A percentile compares a stretch with the other conserved stretches of the same genome.
phyloP scores from a whole-genome alignment of 2,888 invertebrate species.

The Myopa tessellatipennis region DNA sequence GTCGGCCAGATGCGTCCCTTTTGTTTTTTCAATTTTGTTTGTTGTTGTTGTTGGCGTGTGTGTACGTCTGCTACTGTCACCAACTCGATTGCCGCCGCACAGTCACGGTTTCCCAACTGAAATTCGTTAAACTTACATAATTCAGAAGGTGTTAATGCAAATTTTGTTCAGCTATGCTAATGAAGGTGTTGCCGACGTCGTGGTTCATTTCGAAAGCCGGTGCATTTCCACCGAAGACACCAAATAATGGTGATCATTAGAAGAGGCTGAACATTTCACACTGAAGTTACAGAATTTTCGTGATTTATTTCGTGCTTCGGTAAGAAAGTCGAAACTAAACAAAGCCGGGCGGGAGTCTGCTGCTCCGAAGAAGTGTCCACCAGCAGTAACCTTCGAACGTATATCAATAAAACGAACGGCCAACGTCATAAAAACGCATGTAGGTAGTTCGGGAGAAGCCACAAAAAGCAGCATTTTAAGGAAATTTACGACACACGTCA shows the following conservation, averaged over 20 bases:
- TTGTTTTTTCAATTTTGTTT: no score
- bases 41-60: no score
- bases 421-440: background rate
- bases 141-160: conserved; percentile 64
- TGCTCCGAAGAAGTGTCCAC: background rate
- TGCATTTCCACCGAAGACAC: background rate
- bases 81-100: conserved; percentile 14
- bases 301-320: conserved; percentile 16
- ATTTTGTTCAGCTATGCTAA: conserved; percentile 60
- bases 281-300: conserved; percentile 15
- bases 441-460: background rate
- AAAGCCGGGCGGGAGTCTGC: background rate
- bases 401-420: background rate
- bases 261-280: conserved; percentile 7
- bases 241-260: conserved; percentile 19
- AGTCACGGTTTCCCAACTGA: conserved; percentile 43
- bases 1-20: background rate
- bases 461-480: conserved; percentile 15
- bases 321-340: background rate
- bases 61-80: background rate
- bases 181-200: conserved; percentile 52
- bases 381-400: background rate
- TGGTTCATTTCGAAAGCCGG: background rate
- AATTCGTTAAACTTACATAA: conserved; percentile 58
- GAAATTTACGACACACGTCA: conserved; percentile 36